These are phyloP conservation scores for Myzus persicae DNA, from an alignment of 1,140 invertebrate genomes.

Conservation along the genomic window DNA sequence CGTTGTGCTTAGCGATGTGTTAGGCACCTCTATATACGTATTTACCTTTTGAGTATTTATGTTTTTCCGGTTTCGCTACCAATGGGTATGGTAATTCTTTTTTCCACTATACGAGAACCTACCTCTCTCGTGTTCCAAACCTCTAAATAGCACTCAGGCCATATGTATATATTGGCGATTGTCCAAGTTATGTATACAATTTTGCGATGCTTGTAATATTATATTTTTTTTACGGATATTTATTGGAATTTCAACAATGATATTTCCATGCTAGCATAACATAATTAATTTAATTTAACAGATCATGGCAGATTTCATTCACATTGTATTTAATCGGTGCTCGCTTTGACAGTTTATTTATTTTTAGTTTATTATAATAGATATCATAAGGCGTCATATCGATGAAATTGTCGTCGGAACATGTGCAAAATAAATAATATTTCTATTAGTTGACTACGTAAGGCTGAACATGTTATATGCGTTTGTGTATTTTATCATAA, in stretches of 20 bases:
- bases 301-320: neutral
- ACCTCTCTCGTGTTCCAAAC: neutral
- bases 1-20: neutral
- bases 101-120: neutral
- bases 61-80: neutral
- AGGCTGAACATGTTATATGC: neutral
- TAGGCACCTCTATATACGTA: neutral
- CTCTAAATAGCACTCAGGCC: neutral
- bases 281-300: neutral
- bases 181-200: neutral
- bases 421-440: neutral
- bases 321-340: neutral
- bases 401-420: neutral
- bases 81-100: constrained; percentile 18
- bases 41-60: constrained; percentile 4
- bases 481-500: neutral
- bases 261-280: neutral
- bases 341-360: neutral
- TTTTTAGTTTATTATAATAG: neutral
- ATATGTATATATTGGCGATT: neutral
- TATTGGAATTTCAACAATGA: neutral
- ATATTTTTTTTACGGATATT: neutral
- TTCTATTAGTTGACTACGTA: neutral
- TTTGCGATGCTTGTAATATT: neutral
- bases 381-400: too few relatives aligned